Conservation (phyloP, 2,888 invertebrate genomes). For the Microplitis deprimator region DNA sequence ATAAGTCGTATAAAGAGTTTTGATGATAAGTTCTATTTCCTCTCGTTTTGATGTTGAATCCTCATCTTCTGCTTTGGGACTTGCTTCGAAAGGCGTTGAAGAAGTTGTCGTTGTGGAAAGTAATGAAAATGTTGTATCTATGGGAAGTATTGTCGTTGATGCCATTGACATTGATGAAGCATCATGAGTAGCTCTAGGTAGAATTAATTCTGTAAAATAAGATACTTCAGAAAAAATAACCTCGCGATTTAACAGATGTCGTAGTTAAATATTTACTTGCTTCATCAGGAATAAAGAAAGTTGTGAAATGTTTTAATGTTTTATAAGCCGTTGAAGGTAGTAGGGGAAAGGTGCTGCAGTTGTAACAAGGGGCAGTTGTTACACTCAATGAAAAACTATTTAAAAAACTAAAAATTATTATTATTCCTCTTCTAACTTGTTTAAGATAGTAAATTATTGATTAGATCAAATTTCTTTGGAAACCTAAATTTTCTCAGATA, state of each 20-base stretch:
- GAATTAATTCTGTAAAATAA: constrained; percentile 76
- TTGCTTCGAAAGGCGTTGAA: background rate
- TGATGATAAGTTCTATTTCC: constrained; percentile 87
- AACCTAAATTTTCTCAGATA: too few relatives aligned
- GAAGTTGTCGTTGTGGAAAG: background rate
- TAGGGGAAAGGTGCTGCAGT: too few relatives aligned
- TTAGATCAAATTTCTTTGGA: constrained; percentile 69
- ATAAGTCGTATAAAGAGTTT: constrained; percentile 91
- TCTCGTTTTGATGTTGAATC: constrained; percentile 73
- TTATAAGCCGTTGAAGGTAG: constrained; percentile 82
- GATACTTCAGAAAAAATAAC: constrained; percentile 81
- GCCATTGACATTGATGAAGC: constrained; percentile 50
- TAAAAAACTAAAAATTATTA: too few relatives aligned
- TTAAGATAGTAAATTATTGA: too few relatives aligned
- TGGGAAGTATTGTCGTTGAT: background rate
- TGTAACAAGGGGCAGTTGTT: too few relatives aligned
- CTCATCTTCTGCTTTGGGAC: constrained; percentile 58
- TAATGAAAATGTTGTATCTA: background rate
- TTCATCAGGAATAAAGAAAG: constrained; percentile 82
- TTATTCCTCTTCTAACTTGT: too few relatives aligned
- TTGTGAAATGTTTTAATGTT: constrained; percentile 85
- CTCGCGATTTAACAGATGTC: constrained; percentile 82
- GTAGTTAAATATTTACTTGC: constrained; percentile 78
- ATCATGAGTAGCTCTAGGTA: constrained; percentile 70
- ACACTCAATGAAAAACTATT: too few relatives aligned